Conservation (phyloP, 1,140 invertebrate species). For the Megalopta genalis region DNA sequence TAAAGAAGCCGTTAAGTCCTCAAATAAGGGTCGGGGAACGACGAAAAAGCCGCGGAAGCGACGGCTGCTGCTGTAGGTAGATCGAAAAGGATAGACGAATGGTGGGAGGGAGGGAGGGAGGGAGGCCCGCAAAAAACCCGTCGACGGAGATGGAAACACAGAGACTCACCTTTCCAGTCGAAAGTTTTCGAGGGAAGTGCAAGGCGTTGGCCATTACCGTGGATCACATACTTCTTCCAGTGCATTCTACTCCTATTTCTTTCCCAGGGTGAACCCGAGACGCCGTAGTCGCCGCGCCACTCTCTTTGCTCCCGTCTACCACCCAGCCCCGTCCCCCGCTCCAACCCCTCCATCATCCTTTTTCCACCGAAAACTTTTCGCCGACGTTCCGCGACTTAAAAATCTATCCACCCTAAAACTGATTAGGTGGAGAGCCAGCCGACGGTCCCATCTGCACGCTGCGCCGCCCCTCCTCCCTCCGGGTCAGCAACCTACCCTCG, state of each 20-base stretch:
- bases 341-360: too few species aligned
- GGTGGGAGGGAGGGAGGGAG: too few species aligned
- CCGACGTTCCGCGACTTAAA: conserved; percentile 34
- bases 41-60: not conserved
- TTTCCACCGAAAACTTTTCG: conserved; percentile 27
- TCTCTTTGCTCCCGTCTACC: too few species aligned
- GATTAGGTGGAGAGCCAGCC: conserved; percentile 31
- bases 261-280: not conserved
- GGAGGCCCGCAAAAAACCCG: not conserved
- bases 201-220: conserved; percentile 57
- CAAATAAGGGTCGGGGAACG: not conserved
- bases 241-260: conserved; percentile 39
- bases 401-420: conserved; percentile 48
- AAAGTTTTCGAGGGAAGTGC: conserved; percentile 52
- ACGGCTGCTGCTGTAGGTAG: not conserved
- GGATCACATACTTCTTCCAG: conserved; percentile 57
- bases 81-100: not conserved
- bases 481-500: not conserved
- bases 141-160: not conserved
- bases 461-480: not conserved
- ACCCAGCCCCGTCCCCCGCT: not conserved
- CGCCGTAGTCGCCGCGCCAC: too few species aligned
- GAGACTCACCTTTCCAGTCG: conserved; percentile 47
- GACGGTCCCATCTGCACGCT: not conserved
- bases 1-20: conserved; percentile 31